Conservation (phyloP, 1,140 invertebrate genomes). For the Cepaea nemoralis region DNA sequence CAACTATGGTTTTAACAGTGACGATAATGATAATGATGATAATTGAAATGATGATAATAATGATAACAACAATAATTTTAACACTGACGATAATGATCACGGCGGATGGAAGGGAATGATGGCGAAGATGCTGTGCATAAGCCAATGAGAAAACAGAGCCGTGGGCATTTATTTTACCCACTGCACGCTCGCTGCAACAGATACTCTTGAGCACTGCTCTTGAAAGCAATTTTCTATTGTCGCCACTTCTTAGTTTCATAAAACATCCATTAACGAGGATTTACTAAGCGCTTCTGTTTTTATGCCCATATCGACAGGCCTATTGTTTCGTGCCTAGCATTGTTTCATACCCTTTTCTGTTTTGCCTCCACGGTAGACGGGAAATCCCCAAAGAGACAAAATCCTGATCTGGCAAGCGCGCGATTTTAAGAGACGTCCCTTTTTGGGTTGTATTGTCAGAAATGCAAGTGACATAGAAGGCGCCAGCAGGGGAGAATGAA, state of each 20-base stretch:
- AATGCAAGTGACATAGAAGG: not conserved
- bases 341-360: not conserved
- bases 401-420: constrained; percentile 2
- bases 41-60: too few relatives aligned
- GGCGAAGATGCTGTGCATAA: too few relatives aligned
- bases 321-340: not conserved
- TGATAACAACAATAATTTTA: too few relatives aligned
- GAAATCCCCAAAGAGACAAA: not conserved
- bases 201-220: not conserved
- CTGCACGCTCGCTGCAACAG: too few relatives aligned
- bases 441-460: not conserved
- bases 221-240: not conserved
- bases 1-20: too few relatives aligned
- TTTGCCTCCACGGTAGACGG: not conserved
- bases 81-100: too few relatives aligned
- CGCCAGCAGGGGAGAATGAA: not conserved
- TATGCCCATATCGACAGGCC: not conserved
- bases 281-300: not conserved
- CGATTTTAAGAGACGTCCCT: not conserved
- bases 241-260: not conserved
- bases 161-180: too few relatives aligned
- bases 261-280: not conserved
- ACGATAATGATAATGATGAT: too few relatives aligned
- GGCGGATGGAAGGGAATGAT: too few relatives aligned
- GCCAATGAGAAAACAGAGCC: too few relatives aligned